Evolutionary conservation across 2,888 invertebrate genomes (phyloP).

Genomic region (Argyresthia albistria): DNA sequence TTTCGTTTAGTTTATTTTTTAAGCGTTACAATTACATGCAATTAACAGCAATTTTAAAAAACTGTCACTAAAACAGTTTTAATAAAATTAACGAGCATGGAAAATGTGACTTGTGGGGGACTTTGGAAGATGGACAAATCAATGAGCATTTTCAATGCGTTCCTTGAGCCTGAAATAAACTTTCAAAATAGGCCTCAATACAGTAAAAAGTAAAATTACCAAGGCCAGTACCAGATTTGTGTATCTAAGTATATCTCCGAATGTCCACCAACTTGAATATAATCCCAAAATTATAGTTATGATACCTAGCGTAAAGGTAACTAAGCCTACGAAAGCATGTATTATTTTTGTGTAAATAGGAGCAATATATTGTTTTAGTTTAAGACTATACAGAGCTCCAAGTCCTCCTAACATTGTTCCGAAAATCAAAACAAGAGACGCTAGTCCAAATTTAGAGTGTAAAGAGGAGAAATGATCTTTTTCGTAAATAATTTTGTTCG

Average conservation of each 20-base stretch:
- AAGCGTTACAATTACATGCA: no score
- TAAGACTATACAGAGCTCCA: constrained; percentile 53
- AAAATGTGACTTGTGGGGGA: background rate
- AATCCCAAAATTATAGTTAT: constrained; percentile 48
- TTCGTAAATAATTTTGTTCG: constrained; percentile 45
- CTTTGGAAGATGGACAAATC: constrained; percentile 11
- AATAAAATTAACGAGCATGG: no score
- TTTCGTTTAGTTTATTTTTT: no score
- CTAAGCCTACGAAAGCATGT: constrained; percentile 50
- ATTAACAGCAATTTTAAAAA: no score
- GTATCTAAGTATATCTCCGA: constrained; percentile 47
- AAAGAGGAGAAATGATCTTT: constrained; percentile 46
- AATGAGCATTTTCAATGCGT: constrained; percentile 47
- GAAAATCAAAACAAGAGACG: constrained; percentile 49
- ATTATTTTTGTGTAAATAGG: constrained; percentile 59
- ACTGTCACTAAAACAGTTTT: no score
- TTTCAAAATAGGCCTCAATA: constrained; percentile 54
- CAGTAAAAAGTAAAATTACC: constrained; percentile 44
- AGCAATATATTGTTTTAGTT: constrained; percentile 53
- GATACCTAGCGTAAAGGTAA: constrained; percentile 51
- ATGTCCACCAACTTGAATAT: constrained; percentile 53
- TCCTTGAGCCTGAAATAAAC: constrained; percentile 61
- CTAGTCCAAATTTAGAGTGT: constrained; percentile 58
- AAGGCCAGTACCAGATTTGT: constrained; percentile 39
- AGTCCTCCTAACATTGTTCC: constrained; percentile 55